phyloP scores from a whole-genome alignment of 2,888 invertebrate species.

The Nomada hirtipes region DNA sequence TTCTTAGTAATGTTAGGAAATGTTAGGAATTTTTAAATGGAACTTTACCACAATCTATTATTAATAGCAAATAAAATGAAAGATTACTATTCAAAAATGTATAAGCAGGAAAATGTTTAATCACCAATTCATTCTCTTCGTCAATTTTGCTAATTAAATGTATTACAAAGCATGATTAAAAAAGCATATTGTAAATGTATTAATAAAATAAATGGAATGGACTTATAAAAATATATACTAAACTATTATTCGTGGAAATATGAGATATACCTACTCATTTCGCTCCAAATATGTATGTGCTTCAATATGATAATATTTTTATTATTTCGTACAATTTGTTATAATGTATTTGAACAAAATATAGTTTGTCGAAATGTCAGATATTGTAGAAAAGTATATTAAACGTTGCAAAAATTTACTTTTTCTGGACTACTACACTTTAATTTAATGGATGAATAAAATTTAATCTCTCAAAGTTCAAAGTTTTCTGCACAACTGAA shows the following conservation, averaged over 20 bases:
- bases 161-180: neutral
- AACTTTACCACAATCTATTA: too few species aligned
- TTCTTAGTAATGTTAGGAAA: neutral
- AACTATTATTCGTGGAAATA: neutral
- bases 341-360: neutral
- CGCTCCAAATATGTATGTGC: neutral
- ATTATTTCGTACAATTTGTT: neutral
- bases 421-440: neutral
- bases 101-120: neutral
- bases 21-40: neutral
- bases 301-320: neutral
- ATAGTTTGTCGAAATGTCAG: neutral
- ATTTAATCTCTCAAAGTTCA: too few species aligned
- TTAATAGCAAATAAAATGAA: too few species aligned
- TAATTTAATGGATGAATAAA: too few species aligned
- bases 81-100: too few species aligned
- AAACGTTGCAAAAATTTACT: neutral
- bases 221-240: neutral
- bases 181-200: neutral
- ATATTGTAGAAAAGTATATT: neutral
- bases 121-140: neutral
- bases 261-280: neutral
- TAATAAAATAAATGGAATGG: neutral
- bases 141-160: neutral
- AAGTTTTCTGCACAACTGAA: neutral